Percentiles rank a stretch among this genome's conserved stretches.
These are phyloP conservation scores for Hemiprocne comata DNA, from an alignment of 2,113 vertebrate species.

Conservation along the genomic window DNA sequence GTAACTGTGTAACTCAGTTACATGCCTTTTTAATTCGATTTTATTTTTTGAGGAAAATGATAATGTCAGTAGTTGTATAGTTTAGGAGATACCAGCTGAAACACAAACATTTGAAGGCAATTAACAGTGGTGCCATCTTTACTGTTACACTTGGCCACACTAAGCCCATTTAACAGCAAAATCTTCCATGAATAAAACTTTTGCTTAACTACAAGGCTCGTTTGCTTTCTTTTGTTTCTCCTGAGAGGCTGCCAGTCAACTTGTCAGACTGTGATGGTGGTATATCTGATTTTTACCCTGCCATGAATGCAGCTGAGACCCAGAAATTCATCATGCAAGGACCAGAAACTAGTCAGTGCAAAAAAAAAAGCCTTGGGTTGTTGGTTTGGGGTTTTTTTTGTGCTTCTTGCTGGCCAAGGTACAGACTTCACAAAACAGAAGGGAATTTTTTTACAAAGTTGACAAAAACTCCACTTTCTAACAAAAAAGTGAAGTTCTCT, in stretches of 20 bases:
- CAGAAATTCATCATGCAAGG: fast-evolving
- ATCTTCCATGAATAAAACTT: not conserved
- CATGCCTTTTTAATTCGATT: not conserved
- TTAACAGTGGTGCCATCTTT: not conserved
- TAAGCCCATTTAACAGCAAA: not conserved
- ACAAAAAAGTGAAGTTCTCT: fast-evolving
- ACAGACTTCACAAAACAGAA: not conserved
- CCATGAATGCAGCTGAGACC: not conserved
- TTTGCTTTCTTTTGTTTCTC: not conserved
- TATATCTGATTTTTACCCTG: not conserved
- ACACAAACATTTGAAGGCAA: not conserved
- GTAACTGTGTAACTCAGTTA: not conserved
- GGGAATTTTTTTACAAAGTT: not conserved
- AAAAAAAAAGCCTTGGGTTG: not conserved
- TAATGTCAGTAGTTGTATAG: not conserved
- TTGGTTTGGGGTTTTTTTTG: not conserved
- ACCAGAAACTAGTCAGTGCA: not conserved
- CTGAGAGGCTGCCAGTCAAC: not conserved
- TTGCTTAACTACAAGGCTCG: not conserved
- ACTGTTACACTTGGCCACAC: not conserved
- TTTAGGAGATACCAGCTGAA: not conserved
- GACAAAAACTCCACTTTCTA: not conserved
- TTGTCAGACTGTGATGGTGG: not conserved
- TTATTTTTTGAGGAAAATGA: not conserved
- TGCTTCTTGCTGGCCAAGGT: not conserved